These are phyloP conservation scores for Drosophila varians DNA, from an alignment of 1,140 invertebrate genomes.

Conservation along the genomic window DNA sequence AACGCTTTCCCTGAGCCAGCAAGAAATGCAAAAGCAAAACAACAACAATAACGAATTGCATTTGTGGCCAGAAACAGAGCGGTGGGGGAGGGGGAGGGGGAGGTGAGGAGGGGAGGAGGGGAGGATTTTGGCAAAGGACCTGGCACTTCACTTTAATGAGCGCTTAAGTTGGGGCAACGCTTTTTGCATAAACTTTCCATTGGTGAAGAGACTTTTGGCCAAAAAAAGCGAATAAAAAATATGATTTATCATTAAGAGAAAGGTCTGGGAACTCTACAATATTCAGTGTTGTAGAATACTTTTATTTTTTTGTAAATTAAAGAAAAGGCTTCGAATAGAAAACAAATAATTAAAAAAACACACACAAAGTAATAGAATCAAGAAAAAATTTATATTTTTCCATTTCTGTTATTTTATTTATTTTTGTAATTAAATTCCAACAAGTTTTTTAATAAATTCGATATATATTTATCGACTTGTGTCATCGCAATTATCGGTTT, in stretches of 20 bases:
- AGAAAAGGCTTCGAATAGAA: background rate
- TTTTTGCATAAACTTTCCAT: slow-evolving; percentile 32
- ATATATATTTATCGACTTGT: background rate
- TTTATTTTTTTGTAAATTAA: no score
- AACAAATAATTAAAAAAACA: background rate
- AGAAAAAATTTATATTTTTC: no score
- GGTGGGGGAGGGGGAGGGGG: background rate
- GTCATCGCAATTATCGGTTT: slow-evolving; percentile 8
- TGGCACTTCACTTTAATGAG: slow-evolving; percentile 54
- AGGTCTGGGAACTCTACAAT: no score
- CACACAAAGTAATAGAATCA: background rate
- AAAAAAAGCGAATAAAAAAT: background rate
- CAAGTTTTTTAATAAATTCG: background rate
- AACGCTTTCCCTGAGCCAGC: background rate
- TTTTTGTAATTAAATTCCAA: no score
- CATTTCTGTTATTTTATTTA: no score
- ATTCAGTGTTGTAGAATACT: no score
- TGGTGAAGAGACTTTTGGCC: slow-evolving; percentile 1
- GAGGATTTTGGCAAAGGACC: background rate
- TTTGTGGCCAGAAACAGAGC: no score
- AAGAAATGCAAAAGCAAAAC: slow-evolving; percentile 15
- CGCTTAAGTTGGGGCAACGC: slow-evolving; percentile 48
- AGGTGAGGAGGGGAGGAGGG: background rate
- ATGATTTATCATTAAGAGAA: background rate
- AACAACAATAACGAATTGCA: slow-evolving; percentile 46